Base-by-base conservation (phyloP, 2,797 vertebrate species). In the Microctenopoma stevenorrisi region DNA sequence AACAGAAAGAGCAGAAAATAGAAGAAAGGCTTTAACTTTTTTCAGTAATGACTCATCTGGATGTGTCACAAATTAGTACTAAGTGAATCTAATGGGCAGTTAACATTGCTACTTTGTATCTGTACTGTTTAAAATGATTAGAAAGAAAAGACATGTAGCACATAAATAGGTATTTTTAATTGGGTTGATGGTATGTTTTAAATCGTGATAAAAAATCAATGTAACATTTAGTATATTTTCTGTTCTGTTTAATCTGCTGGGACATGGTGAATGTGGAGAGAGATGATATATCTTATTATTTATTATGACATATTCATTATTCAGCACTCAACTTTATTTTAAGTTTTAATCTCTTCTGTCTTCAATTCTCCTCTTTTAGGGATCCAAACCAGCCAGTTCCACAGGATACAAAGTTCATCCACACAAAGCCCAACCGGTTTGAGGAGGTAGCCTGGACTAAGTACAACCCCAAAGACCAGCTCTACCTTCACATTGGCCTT, bases 361-460 rank as follows among this genome's bases (percentile, higher is more conserved):
- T 47, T 59, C 40, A 65, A 0, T 60, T 47, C 70, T 57, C 25
- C 5, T 68, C 12, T 68, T 65, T 51, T 81, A 98, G 97, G 15
- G 97, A 99, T 85, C 97, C 97, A 5, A 99, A 99, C 56, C 96
- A 98, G 40, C 97, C 97, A 0, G 97, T 99, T 30, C 97, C 97
- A 7, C 97, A 99, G 68, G 97, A 99, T 54, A 99, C 97, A 55
- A 99, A 99, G 86, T 99, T 99, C 89, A 99, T 99, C 77, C 97
- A 99, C 76, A 99, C 97, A 0, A 99, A 99, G 78, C 97, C 97
- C 15, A 99, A 98, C 82, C 95, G 97, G 4, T 99, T 99, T 28
- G 97, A 99, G 89, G 97, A 98, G 78, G 97, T 99, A 1, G 97
- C 97, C 28, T 99, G 97, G 97, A 96, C 96, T 9, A 99, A 99